Evolutionary conservation across 2,888 invertebrate genomes (phyloP).

Genomic region (Hanleya hanleyi): DNA sequence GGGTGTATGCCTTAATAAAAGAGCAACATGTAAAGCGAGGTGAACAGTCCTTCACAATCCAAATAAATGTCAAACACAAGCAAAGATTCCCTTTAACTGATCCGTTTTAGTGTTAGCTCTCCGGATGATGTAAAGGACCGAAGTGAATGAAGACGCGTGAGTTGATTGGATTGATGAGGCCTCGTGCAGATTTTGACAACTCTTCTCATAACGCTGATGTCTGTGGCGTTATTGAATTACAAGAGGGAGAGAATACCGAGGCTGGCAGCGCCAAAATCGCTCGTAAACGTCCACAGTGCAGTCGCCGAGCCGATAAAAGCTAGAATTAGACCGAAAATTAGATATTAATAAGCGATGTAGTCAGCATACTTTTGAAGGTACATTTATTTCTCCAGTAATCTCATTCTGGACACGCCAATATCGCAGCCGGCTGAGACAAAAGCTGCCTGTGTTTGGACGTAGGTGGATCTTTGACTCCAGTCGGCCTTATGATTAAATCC

Average conservation of each 20-base stretch:
- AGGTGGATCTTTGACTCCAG: too few relatives aligned
- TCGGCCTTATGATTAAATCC: too few relatives aligned
- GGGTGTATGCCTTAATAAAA: too few relatives aligned
- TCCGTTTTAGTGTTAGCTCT: not conserved
- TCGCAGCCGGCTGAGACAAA: too few relatives aligned
- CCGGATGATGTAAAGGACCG: not conserved
- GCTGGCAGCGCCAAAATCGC: not conserved
- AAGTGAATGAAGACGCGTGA: not conserved
- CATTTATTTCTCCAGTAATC: not conserved
- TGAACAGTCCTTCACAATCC: not conserved
- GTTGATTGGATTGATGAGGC: constrained; percentile 1
- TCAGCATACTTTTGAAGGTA: not conserved
- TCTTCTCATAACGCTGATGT: not conserved
- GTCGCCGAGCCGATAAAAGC: constrained; percentile 5
- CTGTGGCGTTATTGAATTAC: constrained; percentile 1
- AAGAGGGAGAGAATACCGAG: not conserved
- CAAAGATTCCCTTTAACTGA: not conserved
- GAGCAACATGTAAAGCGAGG: not conserved
- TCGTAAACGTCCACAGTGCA: not conserved
- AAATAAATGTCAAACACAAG: not conserved
- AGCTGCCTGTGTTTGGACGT: too few relatives aligned
- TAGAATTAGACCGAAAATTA: not conserved
- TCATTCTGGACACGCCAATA: too few relatives aligned
- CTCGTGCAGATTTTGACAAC: not conserved
- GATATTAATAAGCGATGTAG: constrained; percentile 8